Percentiles rank a stretch among this genome's conserved stretches.
phyloP scores from a whole-genome alignment of 30 jellyfish, hydroid and myxozoan species.

The Pseudorhiza aurosa region DNA sequence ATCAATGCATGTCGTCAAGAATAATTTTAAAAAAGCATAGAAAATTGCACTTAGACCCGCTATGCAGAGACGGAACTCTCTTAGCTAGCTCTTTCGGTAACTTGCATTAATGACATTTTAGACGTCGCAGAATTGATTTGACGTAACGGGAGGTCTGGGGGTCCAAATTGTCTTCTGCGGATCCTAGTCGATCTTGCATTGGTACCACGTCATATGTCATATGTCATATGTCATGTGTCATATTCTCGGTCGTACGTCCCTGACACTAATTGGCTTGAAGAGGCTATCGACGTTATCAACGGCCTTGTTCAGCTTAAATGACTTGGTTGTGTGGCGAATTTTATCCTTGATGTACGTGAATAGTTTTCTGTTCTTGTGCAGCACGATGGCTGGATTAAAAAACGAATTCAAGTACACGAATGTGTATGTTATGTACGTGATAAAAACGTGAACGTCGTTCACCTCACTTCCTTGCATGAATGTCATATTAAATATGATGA shows the following conservation, averaged over 20 bases:
- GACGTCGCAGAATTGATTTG: too few relatives aligned
- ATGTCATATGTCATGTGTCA: too few relatives aligned
- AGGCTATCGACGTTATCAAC: not conserved
- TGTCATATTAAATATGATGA: slow-evolving; percentile 14
- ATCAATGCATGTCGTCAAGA: too few relatives aligned
- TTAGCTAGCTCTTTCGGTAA: too few relatives aligned
- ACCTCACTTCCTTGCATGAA: slow-evolving; percentile 12
- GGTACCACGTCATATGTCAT: too few relatives aligned
- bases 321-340: not conserved
- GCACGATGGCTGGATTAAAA: slow-evolving; percentile 62
- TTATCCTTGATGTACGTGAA: slow-evolving; percentile 23
- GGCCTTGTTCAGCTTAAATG: not conserved
- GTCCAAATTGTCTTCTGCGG: too few relatives aligned
- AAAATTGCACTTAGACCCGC: too few relatives aligned
- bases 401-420: slow-evolving; percentile 65
- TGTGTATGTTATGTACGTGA: slow-evolving; percentile 16
- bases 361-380: slow-evolving; percentile 42
- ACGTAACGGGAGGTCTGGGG: too few relatives aligned
- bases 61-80: too few relatives aligned
- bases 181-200: too few relatives aligned
- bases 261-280: slow-evolving; percentile 11
- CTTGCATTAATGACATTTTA: too few relatives aligned
- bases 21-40: too few relatives aligned
- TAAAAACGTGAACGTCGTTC: slow-evolving; percentile 15
- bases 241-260: slow-evolving; percentile 13